These are phyloP conservation scores for Tetragnatha montana DNA, from an alignment of 2,888 invertebrate genomes.

Conservation along the genomic window DNA sequence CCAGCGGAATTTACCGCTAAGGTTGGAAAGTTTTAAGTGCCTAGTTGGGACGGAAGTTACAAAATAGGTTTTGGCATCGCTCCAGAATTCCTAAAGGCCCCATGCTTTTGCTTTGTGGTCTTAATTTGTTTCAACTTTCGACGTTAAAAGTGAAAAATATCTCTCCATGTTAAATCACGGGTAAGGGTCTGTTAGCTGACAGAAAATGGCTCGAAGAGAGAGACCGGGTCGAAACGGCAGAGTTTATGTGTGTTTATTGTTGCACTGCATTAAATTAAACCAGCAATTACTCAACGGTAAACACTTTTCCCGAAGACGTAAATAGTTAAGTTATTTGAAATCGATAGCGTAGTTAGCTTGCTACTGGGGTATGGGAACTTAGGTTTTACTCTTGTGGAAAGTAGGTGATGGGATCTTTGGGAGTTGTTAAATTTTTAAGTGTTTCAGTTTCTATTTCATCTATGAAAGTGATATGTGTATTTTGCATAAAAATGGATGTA, in stretches of 20 bases:
- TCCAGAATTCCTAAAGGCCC: slow-evolving; percentile 15
- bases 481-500: too few relatives aligned
- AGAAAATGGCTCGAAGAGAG: slow-evolving; percentile 20
- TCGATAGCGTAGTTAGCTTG: background rate
- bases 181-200: slow-evolving; percentile 43
- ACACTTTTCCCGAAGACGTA: background rate
- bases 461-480: too few relatives aligned
- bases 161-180: slow-evolving; percentile 44
- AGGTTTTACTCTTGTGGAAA: too few relatives aligned
- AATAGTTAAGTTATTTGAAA: background rate
- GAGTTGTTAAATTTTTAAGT: too few relatives aligned
- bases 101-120: slow-evolving; percentile 33
- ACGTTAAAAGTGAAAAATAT: slow-evolving; percentile 52
- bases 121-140: slow-evolving; percentile 61
- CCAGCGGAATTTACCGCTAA: background rate
- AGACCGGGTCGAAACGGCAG: background rate
- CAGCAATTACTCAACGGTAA: background rate
- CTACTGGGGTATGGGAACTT: too few relatives aligned
- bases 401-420: too few relatives aligned
- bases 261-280: background rate
- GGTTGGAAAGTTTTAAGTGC: slow-evolving; percentile 1
- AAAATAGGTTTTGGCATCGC: slow-evolving; percentile 27
- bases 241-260: background rate
- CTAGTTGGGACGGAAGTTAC: background rate
- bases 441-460: too few relatives aligned